Evolutionary conservation across 2,888 invertebrate species (phyloP).

Genomic region (Papilio demoleus): DNA sequence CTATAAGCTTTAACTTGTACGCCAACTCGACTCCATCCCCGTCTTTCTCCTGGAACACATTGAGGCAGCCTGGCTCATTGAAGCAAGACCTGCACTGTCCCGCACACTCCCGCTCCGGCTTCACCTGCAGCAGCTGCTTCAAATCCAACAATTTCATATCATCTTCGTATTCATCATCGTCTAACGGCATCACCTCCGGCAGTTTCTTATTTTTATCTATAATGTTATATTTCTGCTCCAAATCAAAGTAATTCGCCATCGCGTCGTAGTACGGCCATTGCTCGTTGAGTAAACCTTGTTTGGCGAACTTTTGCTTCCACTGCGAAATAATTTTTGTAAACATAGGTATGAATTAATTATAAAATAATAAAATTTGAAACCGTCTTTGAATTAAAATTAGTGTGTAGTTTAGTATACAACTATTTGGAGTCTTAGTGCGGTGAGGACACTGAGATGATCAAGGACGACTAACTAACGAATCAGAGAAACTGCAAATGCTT

Average conservation of each 20-base stretch:
- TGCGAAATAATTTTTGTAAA: constrained; percentile 46
- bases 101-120: constrained; percentile 59
- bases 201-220: constrained; percentile 40
- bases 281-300: constrained; percentile 71
- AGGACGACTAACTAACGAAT: too few relatives aligned
- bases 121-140: constrained; percentile 63
- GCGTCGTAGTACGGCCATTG: constrained; percentile 75
- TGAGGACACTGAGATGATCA: too few relatives aligned
- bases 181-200: constrained; percentile 46
- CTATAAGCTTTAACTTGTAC: constrained; percentile 63
- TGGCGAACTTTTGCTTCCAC: constrained; percentile 78
- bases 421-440: too few relatives aligned
- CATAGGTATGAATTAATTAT: too few relatives aligned
- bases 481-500: too few relatives aligned
- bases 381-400: too few relatives aligned
- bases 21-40: constrained; percentile 65
- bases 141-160: constrained; percentile 73
- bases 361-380: too few relatives aligned
- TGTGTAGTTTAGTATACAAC: too few relatives aligned
- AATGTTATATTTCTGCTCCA: constrained; percentile 48
- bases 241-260: constrained; percentile 61
- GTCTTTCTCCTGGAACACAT: constrained; percentile 63
- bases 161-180: constrained; percentile 66
- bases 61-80: constrained; percentile 60
- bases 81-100: constrained; percentile 67